Base-by-base conservation (phyloP, 1,140 invertebrate species). In the Portunus trituberculatus region DNA sequence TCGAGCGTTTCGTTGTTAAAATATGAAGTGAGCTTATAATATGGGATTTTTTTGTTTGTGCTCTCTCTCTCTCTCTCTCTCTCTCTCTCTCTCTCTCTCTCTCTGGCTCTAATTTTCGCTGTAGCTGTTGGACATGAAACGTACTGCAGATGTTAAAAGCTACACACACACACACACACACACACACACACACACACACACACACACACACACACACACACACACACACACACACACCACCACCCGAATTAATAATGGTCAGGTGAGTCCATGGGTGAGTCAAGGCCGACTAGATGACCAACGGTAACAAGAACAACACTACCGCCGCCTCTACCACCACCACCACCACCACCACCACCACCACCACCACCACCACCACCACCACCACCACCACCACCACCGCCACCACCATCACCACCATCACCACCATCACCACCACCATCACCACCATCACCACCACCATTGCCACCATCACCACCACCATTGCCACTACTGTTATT, bases 91-190 rank as follows among this genome's bases (percentile, higher is more conserved):
- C 52, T 59, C 52, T 59, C 52, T 59, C 52, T 59, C 52, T 59
- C 52, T 59, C 52, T 59, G 3, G 3, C 52, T 59, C 52, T 59
- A 2, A 4, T 10, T 59, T 20, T 59, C 52, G 3, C 52, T 59
- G 12, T 59, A 12, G 10, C 52, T 59, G 12, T 59, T 59, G 39
- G 39, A 39, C 39, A 39, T 39, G 16, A 39, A 31, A 87, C 16
- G 28, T 46, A 32, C 31, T 89, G 32, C 39, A 89, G 6, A 89
- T 39, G 10, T 39, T 14, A 12, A 86, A 29, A 86, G 28, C 28
- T 14, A 86, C 83, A 86, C 83, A 86, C 83, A 86, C 83, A 86
- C 83, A 86, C 83, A 86, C 83, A 86, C 32, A 31, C 28, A 86
- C 83, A 59, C 52, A 59, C 52, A 59, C 52, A 59, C 52, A 59